A percentile compares a stretch with the other conserved stretches of the same genome.
These are phyloP conservation scores for Aphelocoma californica DNA, from an alignment of 2,797 vertebrate genomes.

Conservation along the genomic window DNA sequence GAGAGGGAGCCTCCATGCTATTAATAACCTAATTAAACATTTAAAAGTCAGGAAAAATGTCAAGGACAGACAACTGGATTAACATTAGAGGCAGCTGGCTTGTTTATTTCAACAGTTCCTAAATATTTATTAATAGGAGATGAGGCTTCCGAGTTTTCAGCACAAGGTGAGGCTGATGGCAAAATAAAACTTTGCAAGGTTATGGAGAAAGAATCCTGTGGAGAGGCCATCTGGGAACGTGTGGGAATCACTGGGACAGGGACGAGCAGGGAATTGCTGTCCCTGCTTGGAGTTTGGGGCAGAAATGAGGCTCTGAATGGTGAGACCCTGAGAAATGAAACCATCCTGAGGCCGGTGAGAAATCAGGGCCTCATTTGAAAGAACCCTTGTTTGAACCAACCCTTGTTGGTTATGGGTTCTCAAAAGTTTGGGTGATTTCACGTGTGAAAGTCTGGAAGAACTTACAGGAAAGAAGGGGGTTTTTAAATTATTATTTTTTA, in stretches of 20 bases:
- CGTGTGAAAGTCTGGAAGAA: neutral
- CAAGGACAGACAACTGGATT: constrained; percentile 41
- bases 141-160: neutral
- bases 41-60: constrained; percentile 62
- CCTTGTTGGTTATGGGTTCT: neutral
- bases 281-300: neutral
- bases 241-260: neutral
- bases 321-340: neutral
- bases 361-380: neutral
- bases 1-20: constrained; percentile 19
- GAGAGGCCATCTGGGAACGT: neutral
- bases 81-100: neutral
- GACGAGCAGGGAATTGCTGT: neutral
- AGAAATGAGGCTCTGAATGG: neutral
- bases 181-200: neutral
- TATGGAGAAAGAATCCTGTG: neutral
- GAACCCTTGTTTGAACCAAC: neutral
- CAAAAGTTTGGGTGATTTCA: neutral
- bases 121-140: constrained; percentile 56
- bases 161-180: neutral
- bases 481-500: neutral
- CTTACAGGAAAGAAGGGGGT: neutral
- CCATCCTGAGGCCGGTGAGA: neutral
- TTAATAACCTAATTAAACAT: constrained; percentile 64
- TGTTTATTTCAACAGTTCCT: constrained; percentile 54